These are phyloP conservation scores for Teleogryllus oceanicus DNA, from an alignment of 2,888 invertebrate species.

Conservation along the genomic window DNA sequence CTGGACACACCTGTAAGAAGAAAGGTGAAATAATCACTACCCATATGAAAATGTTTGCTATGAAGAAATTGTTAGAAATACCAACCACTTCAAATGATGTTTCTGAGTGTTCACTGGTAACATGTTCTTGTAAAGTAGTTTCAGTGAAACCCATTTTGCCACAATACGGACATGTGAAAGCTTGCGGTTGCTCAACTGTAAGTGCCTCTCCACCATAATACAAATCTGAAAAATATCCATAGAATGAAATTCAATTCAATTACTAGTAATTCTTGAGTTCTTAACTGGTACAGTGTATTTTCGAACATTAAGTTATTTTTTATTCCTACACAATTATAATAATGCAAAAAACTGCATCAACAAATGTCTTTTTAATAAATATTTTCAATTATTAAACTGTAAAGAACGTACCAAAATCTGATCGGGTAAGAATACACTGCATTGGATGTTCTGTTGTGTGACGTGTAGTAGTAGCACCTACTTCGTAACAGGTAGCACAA, in stretches of 20 bases:
- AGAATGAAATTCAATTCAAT: neutral
- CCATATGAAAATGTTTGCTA: neutral
- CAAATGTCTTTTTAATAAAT: neutral
- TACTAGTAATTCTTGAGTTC: neutral
- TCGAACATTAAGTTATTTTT: neutral
- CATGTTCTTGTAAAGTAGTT: slow-evolving; percentile 84
- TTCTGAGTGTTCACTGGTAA: slow-evolving; percentile 83
- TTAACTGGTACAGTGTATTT: neutral
- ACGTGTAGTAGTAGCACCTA: slow-evolving; percentile 83
- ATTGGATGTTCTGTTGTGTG: slow-evolving; percentile 97
- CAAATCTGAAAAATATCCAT: slow-evolving; percentile 61
- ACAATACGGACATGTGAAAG: slow-evolving; percentile 97
- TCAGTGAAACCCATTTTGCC: slow-evolving; percentile 95
- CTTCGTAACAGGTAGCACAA: slow-evolving; percentile 93
- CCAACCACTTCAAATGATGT: slow-evolving; percentile 83
- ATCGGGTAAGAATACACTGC: slow-evolving; percentile 96
- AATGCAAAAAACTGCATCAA: neutral
- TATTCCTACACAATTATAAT: neutral
- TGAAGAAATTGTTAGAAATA: slow-evolving; percentile 36
- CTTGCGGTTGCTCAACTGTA: slow-evolving; percentile 87
- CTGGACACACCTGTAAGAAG: slow-evolving; percentile 83
- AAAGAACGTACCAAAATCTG: slow-evolving; percentile 78
- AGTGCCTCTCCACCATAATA: slow-evolving; percentile 94
- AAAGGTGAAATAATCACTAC: neutral
- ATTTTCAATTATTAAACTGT: neutral